These are phyloP conservation scores for Amiota minor DNA, from an alignment of 2,888 invertebrate genomes.

Conservation along the genomic window DNA sequence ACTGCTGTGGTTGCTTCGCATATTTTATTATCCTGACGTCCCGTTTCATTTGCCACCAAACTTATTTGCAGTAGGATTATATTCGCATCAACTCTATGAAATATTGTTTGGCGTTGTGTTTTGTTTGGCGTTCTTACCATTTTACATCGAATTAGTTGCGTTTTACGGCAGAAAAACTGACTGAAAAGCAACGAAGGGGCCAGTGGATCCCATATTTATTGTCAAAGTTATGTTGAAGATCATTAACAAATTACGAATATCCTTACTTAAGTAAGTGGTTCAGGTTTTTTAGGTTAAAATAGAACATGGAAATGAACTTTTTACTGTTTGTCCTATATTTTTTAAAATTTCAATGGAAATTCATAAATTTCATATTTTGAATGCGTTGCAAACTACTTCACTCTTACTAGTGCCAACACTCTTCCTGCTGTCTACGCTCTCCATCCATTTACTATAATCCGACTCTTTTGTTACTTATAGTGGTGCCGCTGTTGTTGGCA, in stretches of 20 bases:
- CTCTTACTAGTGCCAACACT: not conserved
- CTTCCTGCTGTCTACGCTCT: not conserved
- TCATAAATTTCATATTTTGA: too few relatives aligned
- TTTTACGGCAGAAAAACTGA: too few relatives aligned
- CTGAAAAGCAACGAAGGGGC: too few relatives aligned
- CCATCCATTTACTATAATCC: too few relatives aligned
- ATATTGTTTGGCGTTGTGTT: constrained; percentile 48
- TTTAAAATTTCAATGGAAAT: constrained; percentile 2
- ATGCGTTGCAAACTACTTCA: too few relatives aligned
- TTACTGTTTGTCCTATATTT: not conserved
- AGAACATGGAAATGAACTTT: too few relatives aligned
- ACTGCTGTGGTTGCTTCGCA: not conserved
- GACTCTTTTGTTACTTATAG: not conserved
- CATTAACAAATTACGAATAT: too few relatives aligned
- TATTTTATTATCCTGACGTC: constrained; percentile 21
- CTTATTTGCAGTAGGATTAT: constrained; percentile 52
- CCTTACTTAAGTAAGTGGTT: too few relatives aligned
- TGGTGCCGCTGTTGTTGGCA: constrained; percentile 13
- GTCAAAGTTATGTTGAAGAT: too few relatives aligned
- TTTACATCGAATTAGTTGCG: constrained; percentile 6
- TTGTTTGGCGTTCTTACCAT: not conserved
- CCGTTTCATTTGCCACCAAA: not conserved
- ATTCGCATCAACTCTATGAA: constrained; percentile 60
- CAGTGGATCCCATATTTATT: too few relatives aligned
- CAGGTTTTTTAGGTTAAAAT: too few relatives aligned